These are phyloP conservation scores for Himantopus leucocephalus DNA, from an alignment of 2,113 vertebrate species.

Conservation along the genomic window DNA sequence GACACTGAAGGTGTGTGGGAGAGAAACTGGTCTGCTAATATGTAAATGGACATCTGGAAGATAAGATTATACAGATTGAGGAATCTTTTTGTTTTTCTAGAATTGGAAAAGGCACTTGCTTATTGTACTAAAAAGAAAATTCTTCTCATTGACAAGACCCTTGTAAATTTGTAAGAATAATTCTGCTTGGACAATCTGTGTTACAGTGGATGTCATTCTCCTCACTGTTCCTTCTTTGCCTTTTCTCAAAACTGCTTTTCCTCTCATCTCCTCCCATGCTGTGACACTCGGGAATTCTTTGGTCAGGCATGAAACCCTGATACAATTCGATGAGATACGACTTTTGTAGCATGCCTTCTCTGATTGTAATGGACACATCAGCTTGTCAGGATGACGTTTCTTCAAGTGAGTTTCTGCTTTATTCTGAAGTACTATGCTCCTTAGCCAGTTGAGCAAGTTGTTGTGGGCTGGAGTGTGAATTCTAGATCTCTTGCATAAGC, in stretches of 20 bases:
- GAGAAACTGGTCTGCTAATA: constrained; percentile 13
- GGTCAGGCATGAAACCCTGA: background rate
- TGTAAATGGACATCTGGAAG: constrained; percentile 50
- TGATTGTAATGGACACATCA: background rate
- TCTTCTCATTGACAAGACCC: background rate
- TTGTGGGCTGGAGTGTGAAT: constrained; percentile 42
- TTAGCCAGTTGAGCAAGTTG: constrained; percentile 41
- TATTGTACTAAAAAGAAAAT: background rate
- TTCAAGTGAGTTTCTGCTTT: background rate
- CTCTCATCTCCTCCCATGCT: background rate
- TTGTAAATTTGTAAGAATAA: background rate
- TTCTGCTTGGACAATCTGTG: background rate
- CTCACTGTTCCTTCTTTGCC: background rate
- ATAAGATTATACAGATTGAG: background rate
- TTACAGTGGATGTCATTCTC: background rate
- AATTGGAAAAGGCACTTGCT: background rate
- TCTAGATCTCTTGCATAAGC: constrained; percentile 8
- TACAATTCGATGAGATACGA: background rate
- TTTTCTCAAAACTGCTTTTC: background rate
- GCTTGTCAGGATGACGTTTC: background rate
- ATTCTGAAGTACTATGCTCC: background rate
- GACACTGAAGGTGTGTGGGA: background rate
- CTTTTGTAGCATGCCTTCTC: background rate
- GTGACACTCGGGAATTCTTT: background rate
- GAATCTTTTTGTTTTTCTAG: background rate